A percentile compares a stretch with the other conserved stretches of the same genome.
phyloP scores from a whole-genome alignment of 2,113 vertebrate species.

The Bubo scandiacus region DNA sequence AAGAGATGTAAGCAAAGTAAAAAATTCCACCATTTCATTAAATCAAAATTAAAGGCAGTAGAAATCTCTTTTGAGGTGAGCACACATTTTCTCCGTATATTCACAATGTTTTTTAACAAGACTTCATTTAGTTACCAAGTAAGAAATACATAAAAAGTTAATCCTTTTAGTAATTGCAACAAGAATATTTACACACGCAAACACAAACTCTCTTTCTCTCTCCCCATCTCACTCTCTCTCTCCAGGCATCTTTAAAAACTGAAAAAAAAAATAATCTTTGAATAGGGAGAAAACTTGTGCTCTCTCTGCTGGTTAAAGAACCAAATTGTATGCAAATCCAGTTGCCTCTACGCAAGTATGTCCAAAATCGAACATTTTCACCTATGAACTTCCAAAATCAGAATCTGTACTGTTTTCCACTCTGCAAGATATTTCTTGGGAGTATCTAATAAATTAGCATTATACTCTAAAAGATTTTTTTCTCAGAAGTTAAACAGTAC shows the following conservation, averaged over 20 bases:
- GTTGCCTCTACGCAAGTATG: not conserved
- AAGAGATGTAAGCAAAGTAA: not conserved
- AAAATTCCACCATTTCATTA: not conserved
- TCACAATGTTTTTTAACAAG: not conserved
- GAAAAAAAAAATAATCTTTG: not conserved
- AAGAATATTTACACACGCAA: not conserved
- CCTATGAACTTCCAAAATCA: not conserved
- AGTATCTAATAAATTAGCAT: not conserved
- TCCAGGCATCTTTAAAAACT: not conserved
- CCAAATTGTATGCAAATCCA: not conserved
- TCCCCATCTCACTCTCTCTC: too few relatives aligned
- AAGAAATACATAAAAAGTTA: not conserved
- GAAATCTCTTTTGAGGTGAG: not conserved
- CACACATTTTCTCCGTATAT: not conserved
- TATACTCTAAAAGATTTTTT: not conserved
- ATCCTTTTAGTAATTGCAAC: not conserved
- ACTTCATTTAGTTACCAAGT: not conserved
- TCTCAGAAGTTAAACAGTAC: not conserved
- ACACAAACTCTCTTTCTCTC: not conserved
- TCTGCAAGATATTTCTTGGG: not conserved
- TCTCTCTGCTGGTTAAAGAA: not conserved
- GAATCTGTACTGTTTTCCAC: not conserved
- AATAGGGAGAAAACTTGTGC: not conserved
- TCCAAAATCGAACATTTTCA: not conserved
- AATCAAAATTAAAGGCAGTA: not conserved